Base-by-base conservation (phyloP, 1,140 invertebrate genomes). In the Ceratosolen fusciceps region DNA sequence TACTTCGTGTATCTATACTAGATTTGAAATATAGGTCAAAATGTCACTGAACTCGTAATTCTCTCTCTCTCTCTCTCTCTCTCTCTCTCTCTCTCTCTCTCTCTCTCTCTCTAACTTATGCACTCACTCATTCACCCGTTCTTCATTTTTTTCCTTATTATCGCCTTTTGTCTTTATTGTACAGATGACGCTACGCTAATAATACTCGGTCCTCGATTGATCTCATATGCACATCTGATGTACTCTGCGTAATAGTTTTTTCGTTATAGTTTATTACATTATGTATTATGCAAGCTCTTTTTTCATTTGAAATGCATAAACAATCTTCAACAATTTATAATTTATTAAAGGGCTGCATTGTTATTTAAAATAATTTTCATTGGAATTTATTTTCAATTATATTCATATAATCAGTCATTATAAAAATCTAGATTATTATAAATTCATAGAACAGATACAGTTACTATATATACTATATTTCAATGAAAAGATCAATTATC, bases 11-110 rank as follows among this genome's bases (percentile, higher is more conserved):
- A 47, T 21, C 68, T 72, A 10, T 29, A 31, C 29, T 16, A 54
- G 49, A 72, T 24, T n/a, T 24, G 54, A 62, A 80, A 81, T 80
- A 79, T 87, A 83, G 87, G 86, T 88, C 87, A 86, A 86, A 34
- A 77, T n/a, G 52, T 21, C 54, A 60, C 65, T 60, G 75, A 77
- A 77, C 67, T 68, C 79, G 19, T n/a, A 43, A 14, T 39, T 62
- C 14, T 21, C 8, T 62, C 37, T 62, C 34, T 60, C 16, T 56
- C 16, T n/a, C 9, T 37, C 54, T 31, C 29, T 58, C 68, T 52
- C 68, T 71, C 68, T 34, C 52, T 37, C 47, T 52, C 71, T 58
- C 72, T 73, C 14, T 74, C 26, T 77, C 78, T 80, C 62, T 77
- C 39, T 74, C 71, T 76, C 60, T 74, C 60, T 39, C 54, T 56